These are phyloP conservation scores for Antechinus flavipes DNA, from an alignment of 2,113 vertebrate genomes.

Conservation along the genomic window DNA sequence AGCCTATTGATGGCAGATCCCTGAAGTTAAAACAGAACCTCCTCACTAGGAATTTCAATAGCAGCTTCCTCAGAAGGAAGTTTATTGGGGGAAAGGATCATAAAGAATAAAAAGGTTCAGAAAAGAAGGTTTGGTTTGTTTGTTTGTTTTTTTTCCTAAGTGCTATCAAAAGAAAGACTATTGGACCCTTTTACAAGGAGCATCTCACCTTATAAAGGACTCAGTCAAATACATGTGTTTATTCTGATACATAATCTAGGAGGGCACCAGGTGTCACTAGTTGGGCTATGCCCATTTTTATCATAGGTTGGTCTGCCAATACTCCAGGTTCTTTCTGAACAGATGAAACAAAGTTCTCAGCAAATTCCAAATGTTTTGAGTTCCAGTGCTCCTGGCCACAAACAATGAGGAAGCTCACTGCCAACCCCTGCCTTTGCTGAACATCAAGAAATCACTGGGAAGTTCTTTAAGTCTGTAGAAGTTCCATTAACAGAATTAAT, in stretches of 20 bases:
- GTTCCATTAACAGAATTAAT: background rate
- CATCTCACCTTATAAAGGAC: background rate
- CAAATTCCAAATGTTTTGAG: slow-evolving; percentile 28
- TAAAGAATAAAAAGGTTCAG: background rate
- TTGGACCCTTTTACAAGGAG: background rate
- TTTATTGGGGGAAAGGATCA: background rate
- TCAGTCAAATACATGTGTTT: background rate
- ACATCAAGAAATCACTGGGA: slow-evolving; percentile 30
- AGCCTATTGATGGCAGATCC: background rate
- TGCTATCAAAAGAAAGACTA: slow-evolving; percentile 45
- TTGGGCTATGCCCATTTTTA: slow-evolving; percentile 18
- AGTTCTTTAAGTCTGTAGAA: background rate
- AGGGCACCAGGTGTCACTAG: background rate
- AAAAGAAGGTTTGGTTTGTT: background rate
- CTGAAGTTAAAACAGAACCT: background rate
- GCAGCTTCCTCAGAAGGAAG: slow-evolving; percentile 48
- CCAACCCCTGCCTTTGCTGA: background rate
- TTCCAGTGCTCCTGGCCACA: slow-evolving; percentile 2
- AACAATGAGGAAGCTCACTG: background rate
- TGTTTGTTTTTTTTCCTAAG: background rate
- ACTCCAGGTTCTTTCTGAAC: slow-evolving; percentile 44
- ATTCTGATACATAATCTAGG: slow-evolving; percentile 8
- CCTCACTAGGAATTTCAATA: slow-evolving; percentile 23
- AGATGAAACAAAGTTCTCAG: slow-evolving; percentile 52
- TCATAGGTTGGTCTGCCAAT: slow-evolving; percentile 53